Conservation (phyloP, 2,888 invertebrate genomes). For the Salticus scenicus region DNA sequence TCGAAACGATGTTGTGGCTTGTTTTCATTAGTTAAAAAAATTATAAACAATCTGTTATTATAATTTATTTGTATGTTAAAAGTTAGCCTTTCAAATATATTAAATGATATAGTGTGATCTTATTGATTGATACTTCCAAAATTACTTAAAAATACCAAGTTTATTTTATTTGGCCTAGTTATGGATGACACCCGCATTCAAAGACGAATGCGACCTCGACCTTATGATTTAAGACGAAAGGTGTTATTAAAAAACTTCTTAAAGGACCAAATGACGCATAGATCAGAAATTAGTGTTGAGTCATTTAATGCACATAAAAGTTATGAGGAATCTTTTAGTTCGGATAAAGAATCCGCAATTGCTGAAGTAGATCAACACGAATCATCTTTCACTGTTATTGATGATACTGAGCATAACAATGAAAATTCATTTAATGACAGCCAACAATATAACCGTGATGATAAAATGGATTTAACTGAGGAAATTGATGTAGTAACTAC, state of each 20-base stretch:
- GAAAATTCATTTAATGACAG: too few relatives aligned
- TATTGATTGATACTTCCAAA: too few relatives aligned
- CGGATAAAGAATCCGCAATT: neutral
- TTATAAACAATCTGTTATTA: too few relatives aligned
- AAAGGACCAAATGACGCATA: slow-evolving; percentile 57
- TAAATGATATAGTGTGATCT: too few relatives aligned
- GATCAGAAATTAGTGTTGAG: neutral
- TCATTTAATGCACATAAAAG: too few relatives aligned
- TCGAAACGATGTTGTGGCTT: too few relatives aligned
- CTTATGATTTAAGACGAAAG: slow-evolving; percentile 57
- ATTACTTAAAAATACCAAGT: too few relatives aligned
- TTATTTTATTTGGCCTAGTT: neutral
- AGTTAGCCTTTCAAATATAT: too few relatives aligned
- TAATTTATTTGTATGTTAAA: too few relatives aligned
- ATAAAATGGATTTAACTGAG: neutral
- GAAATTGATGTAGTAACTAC: neutral
- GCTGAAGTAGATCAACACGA: neutral
- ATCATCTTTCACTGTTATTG: neutral
- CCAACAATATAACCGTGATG: neutral
- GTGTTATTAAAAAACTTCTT: slow-evolving; percentile 61
- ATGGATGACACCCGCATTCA: slow-evolving; percentile 35
- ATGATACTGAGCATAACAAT: too few relatives aligned
- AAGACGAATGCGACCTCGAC: slow-evolving; percentile 37
- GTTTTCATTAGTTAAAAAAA: too few relatives aligned
- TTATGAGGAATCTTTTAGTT: neutral